Percentiles rank a stretch among this genome's conserved stretches.
phyloP scores from a whole-genome alignment of 2,113 vertebrate species.

The Callopanchax toddi region DNA sequence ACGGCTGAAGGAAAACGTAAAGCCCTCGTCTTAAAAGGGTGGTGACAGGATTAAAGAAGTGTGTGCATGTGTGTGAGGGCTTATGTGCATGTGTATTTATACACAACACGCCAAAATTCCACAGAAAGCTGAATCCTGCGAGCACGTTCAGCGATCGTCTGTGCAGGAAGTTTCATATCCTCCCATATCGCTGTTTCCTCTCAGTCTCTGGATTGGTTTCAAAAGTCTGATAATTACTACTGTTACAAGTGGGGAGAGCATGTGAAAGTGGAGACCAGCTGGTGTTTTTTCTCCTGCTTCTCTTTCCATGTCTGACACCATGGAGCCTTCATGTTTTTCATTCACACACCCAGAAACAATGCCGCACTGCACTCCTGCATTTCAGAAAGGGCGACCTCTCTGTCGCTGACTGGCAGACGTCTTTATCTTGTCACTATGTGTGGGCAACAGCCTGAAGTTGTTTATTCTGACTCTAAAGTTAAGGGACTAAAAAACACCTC shows the following conservation, averaged over 20 bases:
- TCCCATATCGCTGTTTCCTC: conserved; percentile 83
- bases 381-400: conserved; percentile 53
- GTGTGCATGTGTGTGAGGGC: neutral
- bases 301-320: conserved; percentile 73
- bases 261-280: conserved; percentile 74
- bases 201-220: conserved; percentile 75
- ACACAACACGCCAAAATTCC: conserved; percentile 80
- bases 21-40: conserved; percentile 35
- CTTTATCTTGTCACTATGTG: conserved; percentile 57
- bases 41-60: neutral
- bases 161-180: conserved; percentile 88
- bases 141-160: conserved; percentile 85
- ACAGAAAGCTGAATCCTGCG: conserved; percentile 75
- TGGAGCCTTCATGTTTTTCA: conserved; percentile 64
- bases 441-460: conserved; percentile 37
- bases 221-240: conserved; percentile 78
- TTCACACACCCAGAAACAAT: conserved; percentile 59
- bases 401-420: conserved; percentile 61
- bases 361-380: conserved; percentile 63
- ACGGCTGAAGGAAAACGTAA: conserved; percentile 76
- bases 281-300: conserved; percentile 68
- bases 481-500: conserved; percentile 15
- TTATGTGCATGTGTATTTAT: conserved; percentile 58
- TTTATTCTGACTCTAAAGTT: conserved; percentile 24
- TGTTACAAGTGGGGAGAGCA: conserved; percentile 67